phyloP scores from a whole-genome alignment of 2,113 vertebrate species.

The Paracanthobrama guichenoti region DNA sequence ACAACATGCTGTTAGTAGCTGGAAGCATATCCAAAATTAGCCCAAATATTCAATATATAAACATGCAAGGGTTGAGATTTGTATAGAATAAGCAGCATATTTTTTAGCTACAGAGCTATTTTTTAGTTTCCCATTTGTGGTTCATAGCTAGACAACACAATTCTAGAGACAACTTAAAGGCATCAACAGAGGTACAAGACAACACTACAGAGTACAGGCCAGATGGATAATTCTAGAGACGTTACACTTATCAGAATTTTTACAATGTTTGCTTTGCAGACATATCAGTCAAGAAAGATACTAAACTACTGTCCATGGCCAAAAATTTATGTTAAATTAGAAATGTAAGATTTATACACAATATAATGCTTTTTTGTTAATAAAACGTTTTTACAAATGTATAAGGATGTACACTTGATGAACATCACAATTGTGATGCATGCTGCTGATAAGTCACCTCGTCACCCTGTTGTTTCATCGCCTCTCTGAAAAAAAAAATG shows the following conservation, averaged over 20 bases:
- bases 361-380: neutral
- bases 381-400: neutral
- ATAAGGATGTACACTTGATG: neutral
- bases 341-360: neutral
- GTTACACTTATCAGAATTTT: neutral
- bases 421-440: constrained; percentile 21
- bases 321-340: neutral
- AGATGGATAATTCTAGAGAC: neutral
- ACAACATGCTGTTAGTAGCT: neutral
- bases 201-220: neutral
- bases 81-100: too few relatives aligned
- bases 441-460: constrained; percentile 47
- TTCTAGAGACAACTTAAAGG: neutral
- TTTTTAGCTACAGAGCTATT: neutral
- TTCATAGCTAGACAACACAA: neutral
- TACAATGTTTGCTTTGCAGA: neutral
- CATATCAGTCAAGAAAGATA: neutral
- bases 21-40: neutral
- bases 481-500: constrained; percentile 58
- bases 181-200: neutral
- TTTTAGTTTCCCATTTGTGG: neutral
- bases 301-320: neutral
- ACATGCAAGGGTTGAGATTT: too few relatives aligned
- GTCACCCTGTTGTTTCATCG: constrained; percentile 30
- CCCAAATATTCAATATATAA: neutral